Base-by-base conservation (phyloP, 2,888 invertebrate species). In the Nymphalis polychloros region DNA sequence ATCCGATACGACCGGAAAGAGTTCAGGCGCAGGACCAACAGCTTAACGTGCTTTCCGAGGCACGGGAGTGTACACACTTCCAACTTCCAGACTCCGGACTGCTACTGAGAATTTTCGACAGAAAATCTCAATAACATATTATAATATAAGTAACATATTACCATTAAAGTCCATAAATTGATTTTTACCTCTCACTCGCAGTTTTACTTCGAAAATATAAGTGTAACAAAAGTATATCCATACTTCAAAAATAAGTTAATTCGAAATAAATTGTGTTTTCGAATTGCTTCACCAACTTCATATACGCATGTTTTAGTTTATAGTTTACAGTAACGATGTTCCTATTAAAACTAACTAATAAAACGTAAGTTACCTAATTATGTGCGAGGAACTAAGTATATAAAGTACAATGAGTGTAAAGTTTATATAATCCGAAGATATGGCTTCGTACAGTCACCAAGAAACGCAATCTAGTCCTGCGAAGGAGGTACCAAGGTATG, bases 391-490 rank as follows among this genome's bases (percentile, higher is more conserved):
- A 59, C 52, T 8, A 41, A 35, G 8, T 55, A 57, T 50, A 74
- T 72, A 75, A 68, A 73, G 70, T 72, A 77, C 75, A 77, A 87
- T 87, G 87, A 76, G 83, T 82, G 79, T 19, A 27, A 73, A 76
- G 72, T 77, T 77, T 23, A 73, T 79, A 75, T 86, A 80, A 81
- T 72, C 71, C 68, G 59, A 64, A 71, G 75, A 75, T 20, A 89
- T 89, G 89, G 89, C 89, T 35, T 85, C 89, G 17, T 86, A 77
- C 72, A 87, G 83, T 75, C 87, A 89, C 64, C 89, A 89, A 68
- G 89, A 89, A 74, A 89, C 89, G 31, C 89, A 89, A 77, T 89
- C 89, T 55, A 89, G 89, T 73, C 89, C 89, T 27, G 89, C 89
- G 5, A 88, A 87, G 77, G 89, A 89, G 70, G 67, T 85, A 23